Evolutionary conservation across 2,888 invertebrate genomes (phyloP).

Genomic region (Flabesymbios commensalis): DNA sequence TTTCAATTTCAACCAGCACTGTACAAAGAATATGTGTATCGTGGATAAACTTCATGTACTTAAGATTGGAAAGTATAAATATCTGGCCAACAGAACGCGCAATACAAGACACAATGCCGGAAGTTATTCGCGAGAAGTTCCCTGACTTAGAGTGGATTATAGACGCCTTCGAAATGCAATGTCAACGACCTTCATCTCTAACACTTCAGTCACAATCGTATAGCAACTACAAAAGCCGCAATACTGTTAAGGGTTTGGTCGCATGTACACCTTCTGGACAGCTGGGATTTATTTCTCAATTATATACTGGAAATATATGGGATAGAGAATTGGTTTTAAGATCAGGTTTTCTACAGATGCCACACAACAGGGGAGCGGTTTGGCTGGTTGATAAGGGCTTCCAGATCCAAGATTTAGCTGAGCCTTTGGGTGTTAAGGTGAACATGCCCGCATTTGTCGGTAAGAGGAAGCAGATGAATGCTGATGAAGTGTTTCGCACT

Average conservation of each 20-base stretch:
- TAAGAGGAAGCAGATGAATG: slow-evolving; percentile 8
- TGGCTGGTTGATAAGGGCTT: slow-evolving; percentile 18
- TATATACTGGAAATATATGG: slow-evolving; percentile 21
- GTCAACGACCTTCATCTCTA: neutral
- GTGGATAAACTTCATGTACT: slow-evolving; percentile 14
- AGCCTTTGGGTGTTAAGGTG: slow-evolving; percentile 11
- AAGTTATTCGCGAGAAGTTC: slow-evolving; percentile 10
- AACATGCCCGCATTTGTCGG: slow-evolving; percentile 16
- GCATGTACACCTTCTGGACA: slow-evolving; percentile 17
- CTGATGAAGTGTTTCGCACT: slow-evolving; percentile 10
- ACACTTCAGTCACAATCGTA: slow-evolving; percentile 4
- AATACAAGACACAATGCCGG: slow-evolving; percentile 8
- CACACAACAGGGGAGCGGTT: slow-evolving; percentile 1
- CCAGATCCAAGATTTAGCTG: slow-evolving; percentile 9
- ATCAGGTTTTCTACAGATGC: slow-evolving; percentile 10
- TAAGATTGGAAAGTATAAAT: neutral
- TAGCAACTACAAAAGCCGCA: slow-evolving; percentile 15
- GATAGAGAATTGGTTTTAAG: slow-evolving; percentile 11
- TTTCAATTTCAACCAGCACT: neutral
- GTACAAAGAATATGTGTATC: neutral
- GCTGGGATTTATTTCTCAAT: slow-evolving; percentile 10
- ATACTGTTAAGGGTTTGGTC: slow-evolving; percentile 11
- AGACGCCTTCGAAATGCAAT: slow-evolving; percentile 15
- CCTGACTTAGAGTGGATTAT: slow-evolving; percentile 11
- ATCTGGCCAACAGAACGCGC: slow-evolving; percentile 5